Evolutionary conservation across 2,888 invertebrate genomes (phyloP).

Genomic region (Polyommatus iphigenia): DNA sequence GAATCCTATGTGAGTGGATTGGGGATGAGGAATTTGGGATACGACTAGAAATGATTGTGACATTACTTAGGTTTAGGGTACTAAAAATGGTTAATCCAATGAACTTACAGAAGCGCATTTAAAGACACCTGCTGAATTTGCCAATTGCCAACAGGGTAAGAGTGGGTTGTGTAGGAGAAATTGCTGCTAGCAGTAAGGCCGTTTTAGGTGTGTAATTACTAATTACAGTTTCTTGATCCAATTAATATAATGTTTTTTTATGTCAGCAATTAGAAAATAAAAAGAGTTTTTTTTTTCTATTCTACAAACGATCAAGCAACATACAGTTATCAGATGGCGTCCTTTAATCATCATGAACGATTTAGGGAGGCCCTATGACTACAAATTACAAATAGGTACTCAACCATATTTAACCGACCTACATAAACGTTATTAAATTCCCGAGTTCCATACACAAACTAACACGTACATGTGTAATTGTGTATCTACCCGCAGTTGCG

Average conservation of each 20-base stretch:
- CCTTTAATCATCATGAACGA: too few relatives aligned
- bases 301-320: too few relatives aligned
- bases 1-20: neutral
- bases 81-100: neutral
- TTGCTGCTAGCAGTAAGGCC: too few relatives aligned
- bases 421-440: neutral
- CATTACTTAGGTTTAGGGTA: neutral
- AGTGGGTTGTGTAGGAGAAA: too few relatives aligned
- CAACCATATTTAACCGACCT: neutral
- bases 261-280: too few relatives aligned
- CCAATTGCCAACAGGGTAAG: neutral
- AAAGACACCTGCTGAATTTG: neutral
- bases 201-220: too few relatives aligned
- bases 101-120: neutral
- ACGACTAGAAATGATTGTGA: neutral
- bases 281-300: too few relatives aligned
- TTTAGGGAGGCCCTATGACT: neutral
- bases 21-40: neutral
- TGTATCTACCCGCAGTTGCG: neutral
- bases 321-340: too few relatives aligned
- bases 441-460: neutral
- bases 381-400: too few relatives aligned
- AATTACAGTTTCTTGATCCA: too few relatives aligned
- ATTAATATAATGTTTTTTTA: too few relatives aligned
- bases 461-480: conserved; percentile 14